Conservation (phyloP, 1,140 invertebrate genomes). For the Pomacea maculata region DNA sequence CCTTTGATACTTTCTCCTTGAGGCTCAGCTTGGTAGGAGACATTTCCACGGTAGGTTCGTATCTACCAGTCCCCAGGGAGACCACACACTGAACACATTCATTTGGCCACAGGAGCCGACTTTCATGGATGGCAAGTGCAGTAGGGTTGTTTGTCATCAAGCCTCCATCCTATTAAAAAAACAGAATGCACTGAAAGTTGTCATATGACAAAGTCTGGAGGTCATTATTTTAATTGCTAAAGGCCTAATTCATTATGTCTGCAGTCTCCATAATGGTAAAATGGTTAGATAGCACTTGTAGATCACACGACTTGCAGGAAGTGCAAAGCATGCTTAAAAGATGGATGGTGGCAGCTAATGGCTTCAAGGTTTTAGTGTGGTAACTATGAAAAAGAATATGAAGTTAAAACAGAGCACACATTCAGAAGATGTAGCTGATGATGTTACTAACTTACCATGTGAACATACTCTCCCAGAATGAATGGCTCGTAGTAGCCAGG, state of each 20-base stretch:
- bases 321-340: too few relatives aligned
- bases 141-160: constrained; percentile 92
- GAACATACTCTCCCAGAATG: constrained; percentile 77
- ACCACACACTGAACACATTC: constrained; percentile 84
- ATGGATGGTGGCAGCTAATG: too few relatives aligned
- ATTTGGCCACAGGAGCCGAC: constrained; percentile 80
- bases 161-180: constrained; percentile 77
- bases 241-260: too few relatives aligned
- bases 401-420: too few relatives aligned
- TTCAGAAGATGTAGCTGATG: too few relatives aligned
- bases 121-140: constrained; percentile 87
- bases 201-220: too few relatives aligned
- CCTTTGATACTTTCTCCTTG: constrained; percentile 84
- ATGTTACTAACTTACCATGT: constrained; percentile 73
- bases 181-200: not conserved
- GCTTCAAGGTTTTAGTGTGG: too few relatives aligned
- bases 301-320: too few relatives aligned
- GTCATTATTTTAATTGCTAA: too few relatives aligned
- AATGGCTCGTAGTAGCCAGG: constrained; percentile 93
- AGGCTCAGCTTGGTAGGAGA: constrained; percentile 59
- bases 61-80: constrained; percentile 85
- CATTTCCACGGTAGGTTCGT: constrained; percentile 59
- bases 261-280: too few relatives aligned
- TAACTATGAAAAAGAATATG: too few relatives aligned
- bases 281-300: too few relatives aligned